These are phyloP conservation scores for Psilanteris sp. DNA, from an alignment of 1,140 invertebrate genomes.

Conservation along the genomic window DNA sequence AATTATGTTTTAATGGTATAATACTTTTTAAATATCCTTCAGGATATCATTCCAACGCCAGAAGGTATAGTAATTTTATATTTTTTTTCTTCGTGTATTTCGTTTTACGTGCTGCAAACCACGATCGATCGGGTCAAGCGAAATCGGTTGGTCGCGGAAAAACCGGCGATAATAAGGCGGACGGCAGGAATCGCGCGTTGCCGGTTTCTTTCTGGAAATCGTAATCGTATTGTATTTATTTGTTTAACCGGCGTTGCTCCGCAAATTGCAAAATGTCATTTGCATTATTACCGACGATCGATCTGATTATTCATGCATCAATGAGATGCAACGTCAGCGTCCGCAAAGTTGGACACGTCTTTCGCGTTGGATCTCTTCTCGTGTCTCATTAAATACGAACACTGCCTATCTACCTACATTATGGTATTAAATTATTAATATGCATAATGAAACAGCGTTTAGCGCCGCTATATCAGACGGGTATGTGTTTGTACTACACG, in stretches of 20 bases:
- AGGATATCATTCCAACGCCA: too few species aligned
- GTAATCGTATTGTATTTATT: too few species aligned
- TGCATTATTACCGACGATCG: constrained; percentile 49
- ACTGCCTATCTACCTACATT: constrained; percentile 30
- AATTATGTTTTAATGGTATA: too few species aligned
- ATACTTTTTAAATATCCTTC: too few species aligned
- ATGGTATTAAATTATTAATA: constrained; percentile 40
- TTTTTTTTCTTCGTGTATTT: too few species aligned
- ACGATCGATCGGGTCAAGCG: too few species aligned
- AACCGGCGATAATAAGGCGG: too few species aligned
- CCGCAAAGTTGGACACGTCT: constrained; percentile 45
- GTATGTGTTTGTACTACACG: not conserved
- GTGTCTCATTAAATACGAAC: constrained; percentile 36
- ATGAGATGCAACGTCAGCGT: constrained; percentile 43
- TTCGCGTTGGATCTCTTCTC: constrained; percentile 49
- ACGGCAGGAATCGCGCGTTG: constrained; percentile 5
- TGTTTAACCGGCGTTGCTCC: constrained; percentile 15
- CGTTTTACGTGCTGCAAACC: too few species aligned
- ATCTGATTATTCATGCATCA: constrained; percentile 52
- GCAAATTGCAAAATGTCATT: constrained; percentile 49
- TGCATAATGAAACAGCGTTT: constrained; percentile 21
- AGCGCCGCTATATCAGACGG: constrained; percentile 1
- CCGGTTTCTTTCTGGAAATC: too few species aligned
- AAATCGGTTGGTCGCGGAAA: too few species aligned
- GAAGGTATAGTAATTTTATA: too few species aligned